Base-by-base conservation (phyloP, 2,888 invertebrate species). In the Bimastos eiseni region DNA sequence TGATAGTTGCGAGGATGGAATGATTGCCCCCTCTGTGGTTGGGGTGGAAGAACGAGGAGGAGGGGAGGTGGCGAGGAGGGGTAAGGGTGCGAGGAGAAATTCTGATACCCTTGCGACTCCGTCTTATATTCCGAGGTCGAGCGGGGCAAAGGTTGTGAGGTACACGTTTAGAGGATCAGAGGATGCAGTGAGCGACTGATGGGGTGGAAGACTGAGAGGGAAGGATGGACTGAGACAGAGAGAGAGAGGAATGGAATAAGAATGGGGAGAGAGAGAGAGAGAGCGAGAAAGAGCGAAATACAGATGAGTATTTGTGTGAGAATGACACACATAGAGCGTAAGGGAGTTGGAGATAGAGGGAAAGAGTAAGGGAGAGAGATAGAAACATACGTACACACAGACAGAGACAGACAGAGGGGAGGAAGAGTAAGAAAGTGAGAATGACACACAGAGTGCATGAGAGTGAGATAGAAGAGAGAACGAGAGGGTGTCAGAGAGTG, bases 161-260 rank as follows among this genome's bases (percentile, higher is more conserved):
- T 86, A 86, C 36, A 86, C 86, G 36, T 86, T 86, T 33, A 37
- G 36, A 19, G 86, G 86, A 15, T 24, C 86, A 0, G 86, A 86
- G 86, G 86, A 86, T 37, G 86, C 86, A 1, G 86, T 37, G 36
- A 86, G 86, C 36, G 86, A 86, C 86, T 86, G 86, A 86, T 17
- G 15, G 36, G 1, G n/a, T 11, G 21, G 36, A 15, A 17, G 86
- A 34, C 36, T 5, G 34, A 36, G 37, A 36, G 36, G 21, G 36
- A 36, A 21, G 84, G 34, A 34, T 2, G 8, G 84, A 84, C 5
- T 11, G 33, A 84, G 33, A 11, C 34, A 55, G 34, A 0, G 84
- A 36, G 33, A 15, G 84, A 6, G 83, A 33, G 34, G 19, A 30
- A 36, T 34, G 34, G 84, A 84, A 3, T n/a, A 34, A 83, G 15